Base-by-base conservation (phyloP, 2,797 vertebrate species). In the Margarornis squamiger region DNA sequence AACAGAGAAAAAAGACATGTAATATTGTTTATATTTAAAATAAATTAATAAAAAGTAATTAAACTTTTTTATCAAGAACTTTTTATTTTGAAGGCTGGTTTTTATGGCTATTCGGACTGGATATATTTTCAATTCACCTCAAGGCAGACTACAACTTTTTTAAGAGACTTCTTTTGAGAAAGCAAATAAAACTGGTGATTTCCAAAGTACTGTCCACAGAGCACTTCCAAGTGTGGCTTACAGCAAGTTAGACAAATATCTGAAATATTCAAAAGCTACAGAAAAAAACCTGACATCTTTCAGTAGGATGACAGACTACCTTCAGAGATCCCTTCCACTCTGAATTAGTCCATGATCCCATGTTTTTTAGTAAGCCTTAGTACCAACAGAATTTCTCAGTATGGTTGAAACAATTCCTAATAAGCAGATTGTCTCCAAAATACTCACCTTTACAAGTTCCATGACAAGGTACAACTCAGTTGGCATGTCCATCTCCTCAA, bases 401-500 rank as follows among this genome's bases (percentile, higher is more conserved):
- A 39, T 4, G 2, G 4, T 19, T 72, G 36, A 73, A 58, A 55
- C 5, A 62, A 46, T 77, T 70, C 30, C 58, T 62, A 71, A 38
- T 2, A 68, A 67, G 43, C 32, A 89, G 30, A 5, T 58, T 73
- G 34, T 27, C 68, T 87, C 34, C 34, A 68, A 75, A 95, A 68
- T 24, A 59, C 93, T 36, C 92, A 99, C 99, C 98, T 99, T 99
- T 58, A 99, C 99, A 91, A 99, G 97, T 97, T 99, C 99, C 99
- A 99, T 99, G 78, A 99, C 99, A 67, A 99, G 99, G 76, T 99
- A 99, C 54, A 99, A 98, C 14, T 99, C 99, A 58, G 95, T 98
- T 29, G 98, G 97, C 71, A 99, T 99, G 95, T 99, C 99, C 99
- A 99, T 99, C 96, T 99, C 99, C 92, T 99, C 99, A 21, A 99